These are phyloP conservation scores for Channallabes apus DNA, from an alignment of 2,797 vertebrate genomes.

Conservation along the genomic window DNA sequence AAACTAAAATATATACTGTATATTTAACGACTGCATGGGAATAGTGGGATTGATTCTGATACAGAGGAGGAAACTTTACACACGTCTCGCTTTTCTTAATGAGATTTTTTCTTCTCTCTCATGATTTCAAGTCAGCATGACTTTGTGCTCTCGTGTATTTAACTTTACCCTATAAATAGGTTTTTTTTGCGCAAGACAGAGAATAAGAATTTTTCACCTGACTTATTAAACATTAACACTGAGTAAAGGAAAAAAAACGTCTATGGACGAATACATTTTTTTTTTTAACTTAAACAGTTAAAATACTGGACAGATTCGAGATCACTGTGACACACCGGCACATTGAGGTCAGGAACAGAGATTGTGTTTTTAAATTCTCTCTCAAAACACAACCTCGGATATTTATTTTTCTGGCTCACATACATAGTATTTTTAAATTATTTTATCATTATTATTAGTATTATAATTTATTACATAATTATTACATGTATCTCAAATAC, in stretches of 20 bases:
- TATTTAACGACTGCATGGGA: neutral
- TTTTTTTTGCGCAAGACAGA: too few relatives aligned
- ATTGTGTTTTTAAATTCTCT: neutral
- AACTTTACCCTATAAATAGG: neutral
- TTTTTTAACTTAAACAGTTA: too few relatives aligned
- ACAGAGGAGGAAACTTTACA: neutral
- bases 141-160: neutral
- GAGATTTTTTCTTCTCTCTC: neutral
- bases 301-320: neutral
- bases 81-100: neutral
- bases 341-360: neutral
- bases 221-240: neutral
- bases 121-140: neutral
- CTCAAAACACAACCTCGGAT: neutral
- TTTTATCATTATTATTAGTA: too few relatives aligned
- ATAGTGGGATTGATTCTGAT: neutral
- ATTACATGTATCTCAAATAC: neutral
- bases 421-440: neutral
- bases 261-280: too few relatives aligned
- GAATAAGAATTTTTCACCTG: neutral
- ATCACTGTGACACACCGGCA: neutral
- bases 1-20: neutral
- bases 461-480: too few relatives aligned
- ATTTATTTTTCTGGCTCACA: neutral
- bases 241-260: neutral